These are phyloP conservation scores for Manacus vitellinus DNA, from an alignment of 2,113 vertebrate genomes.

Conservation along the genomic window DNA sequence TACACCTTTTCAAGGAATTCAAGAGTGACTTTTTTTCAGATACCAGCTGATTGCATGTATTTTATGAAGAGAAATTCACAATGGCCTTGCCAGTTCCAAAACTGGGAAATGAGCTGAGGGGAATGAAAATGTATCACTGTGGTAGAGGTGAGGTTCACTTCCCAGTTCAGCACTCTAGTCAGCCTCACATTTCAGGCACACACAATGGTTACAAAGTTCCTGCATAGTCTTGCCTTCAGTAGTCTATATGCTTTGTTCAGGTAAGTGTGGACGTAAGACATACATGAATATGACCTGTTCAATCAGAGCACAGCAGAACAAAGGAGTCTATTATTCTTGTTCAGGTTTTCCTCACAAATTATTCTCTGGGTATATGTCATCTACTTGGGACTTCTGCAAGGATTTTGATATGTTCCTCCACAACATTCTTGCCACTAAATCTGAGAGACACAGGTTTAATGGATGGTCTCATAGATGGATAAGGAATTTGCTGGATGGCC, in stretches of 20 bases:
- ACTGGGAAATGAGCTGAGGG: background rate
- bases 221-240: background rate
- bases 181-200: background rate
- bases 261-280: background rate
- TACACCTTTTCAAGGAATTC: background rate
- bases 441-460: background rate
- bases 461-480: background rate
- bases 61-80: background rate
- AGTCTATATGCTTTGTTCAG: background rate
- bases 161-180: background rate
- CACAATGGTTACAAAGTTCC: background rate
- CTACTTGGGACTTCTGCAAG: background rate
- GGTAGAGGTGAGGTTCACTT: background rate
- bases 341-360: background rate
- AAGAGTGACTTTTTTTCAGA: background rate
- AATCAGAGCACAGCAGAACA: background rate
- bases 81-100: background rate
- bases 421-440: background rate
- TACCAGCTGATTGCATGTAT: background rate
- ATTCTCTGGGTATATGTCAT: background rate
- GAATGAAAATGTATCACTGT: fast-evolving
- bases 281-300: background rate
- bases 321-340: background rate
- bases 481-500: background rate
- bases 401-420: background rate